Evolutionary conservation across 2,797 vertebrate species (phyloP).

Genomic region (Semaprochilodus insignis): DNA sequence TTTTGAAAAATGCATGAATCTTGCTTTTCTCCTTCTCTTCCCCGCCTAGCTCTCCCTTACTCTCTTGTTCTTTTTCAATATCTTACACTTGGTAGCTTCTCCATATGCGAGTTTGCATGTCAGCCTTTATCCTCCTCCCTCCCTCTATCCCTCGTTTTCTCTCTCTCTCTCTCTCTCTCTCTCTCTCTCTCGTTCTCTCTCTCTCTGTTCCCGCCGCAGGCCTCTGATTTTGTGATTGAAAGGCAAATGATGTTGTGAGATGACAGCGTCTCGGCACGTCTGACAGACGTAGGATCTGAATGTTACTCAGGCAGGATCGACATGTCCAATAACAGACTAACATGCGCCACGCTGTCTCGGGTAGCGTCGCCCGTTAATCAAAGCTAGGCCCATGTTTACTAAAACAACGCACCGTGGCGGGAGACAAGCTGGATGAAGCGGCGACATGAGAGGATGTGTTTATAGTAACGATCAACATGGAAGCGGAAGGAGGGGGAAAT

Average conservation of each 20-base stretch:
- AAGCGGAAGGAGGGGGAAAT: neutral
- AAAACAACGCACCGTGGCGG: slow-evolving; percentile 33
- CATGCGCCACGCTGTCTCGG: slow-evolving; percentile 26
- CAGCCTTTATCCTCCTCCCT: neutral
- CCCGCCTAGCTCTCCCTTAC: slow-evolving; percentile 15
- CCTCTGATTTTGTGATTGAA: slow-evolving; percentile 48
- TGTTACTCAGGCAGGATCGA: slow-evolving; percentile 27
- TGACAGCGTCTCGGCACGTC: slow-evolving; percentile 17
- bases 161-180: slow-evolving; percentile 13
- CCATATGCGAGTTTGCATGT: slow-evolving; percentile 3
- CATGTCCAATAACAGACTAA: slow-evolving; percentile 34
- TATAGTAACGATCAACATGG: slow-evolving; percentile 28
- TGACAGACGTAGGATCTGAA: slow-evolving; percentile 30
- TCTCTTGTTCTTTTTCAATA: slow-evolving; percentile 31
- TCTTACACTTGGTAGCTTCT: slow-evolving; percentile 6
- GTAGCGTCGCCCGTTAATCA: slow-evolving; percentile 47
- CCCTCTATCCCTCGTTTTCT: slow-evolving; percentile 9
- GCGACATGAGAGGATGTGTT: neutral
- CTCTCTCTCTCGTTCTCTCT: slow-evolving; percentile 24
- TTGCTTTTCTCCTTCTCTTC: slow-evolving; percentile 21
- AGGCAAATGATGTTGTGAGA: slow-evolving; percentile 39
- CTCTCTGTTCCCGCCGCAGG: slow-evolving; percentile 9
- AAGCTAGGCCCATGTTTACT: slow-evolving; percentile 44
- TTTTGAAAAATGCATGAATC: slow-evolving; percentile 49
- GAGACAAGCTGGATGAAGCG: slow-evolving; percentile 9